phyloP scores from a whole-genome alignment of 2,797 vertebrate species.

The Masticophis lateralis region DNA sequence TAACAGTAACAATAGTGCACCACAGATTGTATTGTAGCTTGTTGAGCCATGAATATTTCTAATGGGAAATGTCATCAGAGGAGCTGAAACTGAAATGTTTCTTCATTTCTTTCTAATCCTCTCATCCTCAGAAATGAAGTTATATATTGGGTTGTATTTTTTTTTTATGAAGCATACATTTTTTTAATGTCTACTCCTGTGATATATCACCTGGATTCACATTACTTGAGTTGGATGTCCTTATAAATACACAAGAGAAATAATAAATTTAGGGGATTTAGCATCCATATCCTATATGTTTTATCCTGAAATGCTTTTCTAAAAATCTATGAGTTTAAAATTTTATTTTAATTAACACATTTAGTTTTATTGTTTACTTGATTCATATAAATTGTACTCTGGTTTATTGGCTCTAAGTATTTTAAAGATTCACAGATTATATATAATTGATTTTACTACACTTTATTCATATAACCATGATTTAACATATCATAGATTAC shows the following conservation, averaged over 20 bases:
- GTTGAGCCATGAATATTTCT: background rate
- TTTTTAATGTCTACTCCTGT: background rate
- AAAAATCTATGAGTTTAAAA: background rate
- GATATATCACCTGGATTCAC: background rate
- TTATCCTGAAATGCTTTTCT: background rate
- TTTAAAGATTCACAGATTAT: background rate
- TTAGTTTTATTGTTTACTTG: background rate
- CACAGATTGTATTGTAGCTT: background rate
- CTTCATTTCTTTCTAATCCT: background rate
- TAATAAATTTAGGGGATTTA: background rate
- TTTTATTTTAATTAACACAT: background rate
- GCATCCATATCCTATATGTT: background rate
- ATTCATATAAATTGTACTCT: background rate
- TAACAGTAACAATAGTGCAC: background rate
- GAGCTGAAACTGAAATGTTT: background rate
- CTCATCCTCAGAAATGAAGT: background rate
- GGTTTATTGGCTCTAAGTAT: background rate
- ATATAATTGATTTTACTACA: background rate
- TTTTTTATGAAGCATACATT: background rate
- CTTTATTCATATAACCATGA: background rate
- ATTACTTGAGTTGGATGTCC: background rate
- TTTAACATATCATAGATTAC: background rate
- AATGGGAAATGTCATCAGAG: background rate
- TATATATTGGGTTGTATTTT: background rate
- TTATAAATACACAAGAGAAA: background rate